Evolutionary conservation across 2,888 invertebrate genomes (phyloP).

Genomic region (Oligia latruncula): DNA sequence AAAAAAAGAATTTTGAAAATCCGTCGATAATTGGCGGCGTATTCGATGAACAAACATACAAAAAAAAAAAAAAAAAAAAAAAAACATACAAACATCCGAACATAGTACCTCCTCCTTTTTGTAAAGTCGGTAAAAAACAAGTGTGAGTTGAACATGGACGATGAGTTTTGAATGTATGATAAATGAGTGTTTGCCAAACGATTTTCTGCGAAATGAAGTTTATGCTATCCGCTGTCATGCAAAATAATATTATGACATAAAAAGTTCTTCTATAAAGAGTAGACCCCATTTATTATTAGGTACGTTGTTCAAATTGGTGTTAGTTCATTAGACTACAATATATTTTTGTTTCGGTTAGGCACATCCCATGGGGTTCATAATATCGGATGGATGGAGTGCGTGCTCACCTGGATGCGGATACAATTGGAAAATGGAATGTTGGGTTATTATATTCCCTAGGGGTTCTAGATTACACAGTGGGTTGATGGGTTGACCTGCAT

Average conservation of each 20-base stretch:
- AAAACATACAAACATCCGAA: too few species aligned
- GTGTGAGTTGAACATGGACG: too few species aligned
- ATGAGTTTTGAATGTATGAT: too few species aligned
- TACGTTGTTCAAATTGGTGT: slow-evolving; percentile 4
- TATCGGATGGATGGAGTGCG: slow-evolving; percentile 17
- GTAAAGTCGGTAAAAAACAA: too few species aligned
- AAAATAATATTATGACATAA: background rate
- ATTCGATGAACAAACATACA: too few species aligned
- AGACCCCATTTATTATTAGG: slow-evolving; percentile 8
- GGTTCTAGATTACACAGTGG: background rate
- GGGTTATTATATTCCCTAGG: background rate
- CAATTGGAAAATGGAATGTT: slow-evolving; percentile 8
- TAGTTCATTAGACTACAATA: slow-evolving; percentile 8
- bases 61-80: too few species aligned
- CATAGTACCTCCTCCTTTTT: too few species aligned
- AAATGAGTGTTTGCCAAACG: background rate
- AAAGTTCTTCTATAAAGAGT: background rate
- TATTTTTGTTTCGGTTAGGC: slow-evolving; percentile 26
- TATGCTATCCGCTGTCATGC: background rate
- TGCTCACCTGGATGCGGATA: slow-evolving; percentile 3
- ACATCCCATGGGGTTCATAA: slow-evolving; percentile 23
- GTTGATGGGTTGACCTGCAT: background rate
- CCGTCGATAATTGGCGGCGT: too few species aligned
- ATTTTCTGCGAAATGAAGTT: background rate
- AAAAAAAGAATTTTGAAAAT: too few species aligned